Conservation (phyloP, 2,113 vertebrate species). For the Atractosteus spatula region DNA sequence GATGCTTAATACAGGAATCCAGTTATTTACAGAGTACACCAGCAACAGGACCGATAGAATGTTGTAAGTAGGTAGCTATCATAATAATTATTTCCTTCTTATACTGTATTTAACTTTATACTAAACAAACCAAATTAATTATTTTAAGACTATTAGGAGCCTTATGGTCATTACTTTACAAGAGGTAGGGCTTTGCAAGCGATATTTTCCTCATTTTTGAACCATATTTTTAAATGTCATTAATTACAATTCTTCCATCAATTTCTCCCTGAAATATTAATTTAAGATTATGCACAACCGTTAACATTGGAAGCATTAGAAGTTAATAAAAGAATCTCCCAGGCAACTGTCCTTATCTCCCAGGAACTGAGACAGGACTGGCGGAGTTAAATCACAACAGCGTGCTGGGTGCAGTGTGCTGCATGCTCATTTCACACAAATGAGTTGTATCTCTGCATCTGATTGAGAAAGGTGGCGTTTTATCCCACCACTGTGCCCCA, state of each 20-base stretch:
- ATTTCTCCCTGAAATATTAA: neutral
- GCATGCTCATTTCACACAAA: slow-evolving; percentile 1
- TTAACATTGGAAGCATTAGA: neutral
- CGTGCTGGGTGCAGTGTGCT: neutral
- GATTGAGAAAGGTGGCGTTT: neutral
- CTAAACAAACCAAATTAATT: no score
- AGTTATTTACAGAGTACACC: no score
- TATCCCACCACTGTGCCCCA: neutral
- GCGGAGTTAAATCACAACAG: neutral
- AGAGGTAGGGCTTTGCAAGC: no score
- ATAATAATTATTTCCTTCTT: no score
- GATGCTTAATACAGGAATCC: no score
- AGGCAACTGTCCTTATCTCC: neutral
- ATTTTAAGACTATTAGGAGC: no score
- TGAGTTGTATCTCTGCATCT: neutral
- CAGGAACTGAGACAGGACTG: neutral
- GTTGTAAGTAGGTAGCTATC: no score
- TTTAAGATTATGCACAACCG: neutral
- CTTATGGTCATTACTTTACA: no score
- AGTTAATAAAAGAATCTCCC: slow-evolving; percentile 2
- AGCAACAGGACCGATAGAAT: no score
- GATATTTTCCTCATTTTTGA: no score
- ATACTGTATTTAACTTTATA: no score
- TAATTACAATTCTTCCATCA: neutral
- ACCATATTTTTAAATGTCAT: neutral